Base-by-base conservation (phyloP, 1,140 invertebrate species). In the Halotydeus destructor region DNA sequence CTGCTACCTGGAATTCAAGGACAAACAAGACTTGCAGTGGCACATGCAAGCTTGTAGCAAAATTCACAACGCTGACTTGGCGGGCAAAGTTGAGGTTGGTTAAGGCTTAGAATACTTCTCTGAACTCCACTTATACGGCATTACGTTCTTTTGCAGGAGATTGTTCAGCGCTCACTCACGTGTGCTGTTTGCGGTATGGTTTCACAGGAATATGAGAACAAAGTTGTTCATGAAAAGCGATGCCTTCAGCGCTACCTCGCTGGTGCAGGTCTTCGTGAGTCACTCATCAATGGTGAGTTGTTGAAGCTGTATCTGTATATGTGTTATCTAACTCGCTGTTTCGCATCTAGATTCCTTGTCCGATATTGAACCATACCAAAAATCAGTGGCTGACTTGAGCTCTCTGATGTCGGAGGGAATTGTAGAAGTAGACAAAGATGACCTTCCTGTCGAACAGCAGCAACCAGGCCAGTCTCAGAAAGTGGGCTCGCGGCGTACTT, bases 1-100 rank as follows among this genome's bases (percentile, higher is more conserved):
- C 56, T 25, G 50, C 58, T 1, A 12, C 57, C 8, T 50, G 57
- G 47, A 52, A 53, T 30, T 54, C 51, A 1, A 55, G 55, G 3
- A 57, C 54, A 57, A 27, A 30, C 23, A 14, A 36, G 5, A 48
- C 48, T 6, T 54, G 51, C 23, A 32, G 5, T 41, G 25, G 9
- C 39, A 41, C 25, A 31, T 32, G 33, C 39, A 41, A 14, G 39
- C 39, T 3, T 41, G 39, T 30, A 8, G 14, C 27, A 41, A 41
- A 14, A 31, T 41, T 18, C 33, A 41, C 22, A 41, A 16, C 22
- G 26, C 39, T 30, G 39, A 41, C 14, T 4, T 30, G 18, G 19
- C 39, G 5, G 24, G n/a, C 19, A 12, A 31, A 32, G 30, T 41
- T 11, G 25, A 33, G 27, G 39, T 41, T 32, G 19, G 33, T 6